Base-by-base conservation (phyloP, 2,888 invertebrate species). In the Ormia ochracea region DNA sequence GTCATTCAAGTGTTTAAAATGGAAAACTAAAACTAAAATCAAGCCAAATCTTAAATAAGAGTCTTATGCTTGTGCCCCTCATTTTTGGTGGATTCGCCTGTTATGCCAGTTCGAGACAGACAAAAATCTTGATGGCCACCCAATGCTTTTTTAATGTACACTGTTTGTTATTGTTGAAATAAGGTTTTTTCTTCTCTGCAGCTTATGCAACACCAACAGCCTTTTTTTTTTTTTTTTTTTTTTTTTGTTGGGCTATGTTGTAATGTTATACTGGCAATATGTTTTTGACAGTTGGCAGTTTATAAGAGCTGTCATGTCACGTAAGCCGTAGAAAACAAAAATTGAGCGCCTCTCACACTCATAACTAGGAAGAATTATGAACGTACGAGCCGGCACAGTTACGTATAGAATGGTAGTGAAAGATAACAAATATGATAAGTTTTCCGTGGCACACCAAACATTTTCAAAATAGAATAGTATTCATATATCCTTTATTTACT, bases 221-320 rank as follows among this genome's bases (percentile, higher is more conserved):
- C 72, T 59, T 61, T 65, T 61, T 72, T 59, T 54, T 21, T 2
- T 56, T 14, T 1, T 58, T 54, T 3, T 31, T 33, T n/a, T 10
- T 36, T 0, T 33, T 31, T 17, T 59, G 41, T 43, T 68, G 12
- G 19, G 26, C 26, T 45, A 33, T 56, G 54, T 12, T 76, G 69
- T 48, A 69, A 76, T 48, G 17, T 76, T 72, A 68, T 76, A 63
- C 70, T 56, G 80, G 61, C 68, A 76, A 72, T 80, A 80, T 80
- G 80, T 72, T 76, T 80, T 68, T 80, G 80, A 80, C 80, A 80
- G 66, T 56, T 80, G 80, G 72, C 80, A 80, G 80, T 72, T 76
- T 66, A 50, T 76, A 76, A 72, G 72, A 69, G 76, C 69, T 69
- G 61, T 26, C 54, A 45, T 76, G 69, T 69, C 76, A 69, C 45